A percentile compares a stretch with the other conserved stretches of the same genome.
These are phyloP conservation scores for Drosophila navojoa DNA, from an alignment of 1,140 invertebrate genomes.

Conservation along the genomic window DNA sequence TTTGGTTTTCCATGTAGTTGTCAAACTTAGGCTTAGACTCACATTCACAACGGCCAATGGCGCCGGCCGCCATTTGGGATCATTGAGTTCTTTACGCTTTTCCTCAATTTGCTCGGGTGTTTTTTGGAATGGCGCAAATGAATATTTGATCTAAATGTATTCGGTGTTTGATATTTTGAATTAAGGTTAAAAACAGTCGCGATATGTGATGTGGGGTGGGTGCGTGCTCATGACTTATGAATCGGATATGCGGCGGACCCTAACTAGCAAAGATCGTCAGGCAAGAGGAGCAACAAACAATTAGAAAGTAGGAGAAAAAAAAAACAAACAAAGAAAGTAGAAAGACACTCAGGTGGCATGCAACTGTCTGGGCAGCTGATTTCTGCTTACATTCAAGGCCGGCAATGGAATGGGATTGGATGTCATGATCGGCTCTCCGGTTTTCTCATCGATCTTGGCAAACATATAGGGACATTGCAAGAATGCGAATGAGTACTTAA, in stretches of 20 bases:
- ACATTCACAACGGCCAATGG: constrained; percentile 88
- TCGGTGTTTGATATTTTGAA: constrained; percentile 12
- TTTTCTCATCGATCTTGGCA: constrained; percentile 86
- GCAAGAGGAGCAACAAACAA: neutral
- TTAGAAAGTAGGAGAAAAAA: neutral
- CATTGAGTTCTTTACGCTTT: constrained; percentile 85
- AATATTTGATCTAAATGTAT: constrained; percentile 86
- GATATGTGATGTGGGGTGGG: neutral
- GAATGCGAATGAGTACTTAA: constrained; percentile 89
- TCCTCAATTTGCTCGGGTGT: constrained; percentile 85
- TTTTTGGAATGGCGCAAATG: constrained; percentile 86
- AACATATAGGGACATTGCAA: constrained; percentile 87
- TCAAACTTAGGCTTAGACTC: constrained; percentile 81
- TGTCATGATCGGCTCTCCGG: constrained; percentile 85
- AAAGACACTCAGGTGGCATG: constrained; percentile 30
- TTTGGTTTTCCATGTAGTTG: constrained; percentile 1
- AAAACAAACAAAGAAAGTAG: neutral
- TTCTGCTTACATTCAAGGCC: constrained; percentile 88
- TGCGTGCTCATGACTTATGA: constrained; percentile 12
- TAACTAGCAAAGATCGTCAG: neutral
- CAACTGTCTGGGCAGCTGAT: constrained; percentile 1
- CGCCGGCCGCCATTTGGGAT: constrained; percentile 86
- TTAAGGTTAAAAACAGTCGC: too few species aligned
- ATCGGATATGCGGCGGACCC: constrained; percentile 40
- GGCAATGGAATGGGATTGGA: constrained; percentile 87